Evolutionary conservation across 2,113 vertebrate genomes (phyloP), one percentile per base, ranked within the genome.

Genomic region (Atlantisia rogersi): DNA sequence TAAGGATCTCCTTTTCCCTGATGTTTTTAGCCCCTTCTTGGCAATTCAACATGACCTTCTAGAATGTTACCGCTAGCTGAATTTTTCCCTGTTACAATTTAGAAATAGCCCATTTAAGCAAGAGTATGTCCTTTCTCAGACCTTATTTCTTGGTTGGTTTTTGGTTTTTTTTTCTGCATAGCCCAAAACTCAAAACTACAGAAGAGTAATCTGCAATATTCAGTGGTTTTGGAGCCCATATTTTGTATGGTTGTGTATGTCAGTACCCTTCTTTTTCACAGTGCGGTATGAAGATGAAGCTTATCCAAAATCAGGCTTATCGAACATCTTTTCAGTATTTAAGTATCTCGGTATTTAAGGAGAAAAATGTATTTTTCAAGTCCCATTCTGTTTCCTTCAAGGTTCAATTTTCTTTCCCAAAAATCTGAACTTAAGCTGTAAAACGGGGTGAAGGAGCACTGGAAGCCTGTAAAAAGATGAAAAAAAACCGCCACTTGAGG

Each of bases 401-500:
- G 71, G 20, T 86, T 75, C 75, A 0, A 20, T 82, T 89, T 94
- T 80, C 44, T 59, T 84, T 86, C 28, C 67, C 48, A 73, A 37
- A 2, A 21, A 9, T 29, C 35, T 86, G 32, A 65, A 75, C 7
- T 80, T 31, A 40, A 28, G 6, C 25, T 75, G 5, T 42, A 21
- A 79, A 95, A 89, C 71, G 24, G 24, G 14, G 37, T 1, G n/a
- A 92, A 86, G 11, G 22, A 92, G 19, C 59, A 5, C 13, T 53
- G 42, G 58, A 53, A 55, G 53, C 15, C 40, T 35, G 22, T 81
- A 29, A 76, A 42, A 82, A 86, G 53, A 40, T 35, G 55, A 95
- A 52, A 89, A 89, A 12, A 40, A 59, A 16, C 71, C 20, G 80
- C 97, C 97, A 96, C 98, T 92, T 78, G 97, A 92, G 90, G 98